These are phyloP conservation scores for Nibea coibor DNA, from an alignment of 2,113 vertebrate genomes.

Conservation along the genomic window DNA sequence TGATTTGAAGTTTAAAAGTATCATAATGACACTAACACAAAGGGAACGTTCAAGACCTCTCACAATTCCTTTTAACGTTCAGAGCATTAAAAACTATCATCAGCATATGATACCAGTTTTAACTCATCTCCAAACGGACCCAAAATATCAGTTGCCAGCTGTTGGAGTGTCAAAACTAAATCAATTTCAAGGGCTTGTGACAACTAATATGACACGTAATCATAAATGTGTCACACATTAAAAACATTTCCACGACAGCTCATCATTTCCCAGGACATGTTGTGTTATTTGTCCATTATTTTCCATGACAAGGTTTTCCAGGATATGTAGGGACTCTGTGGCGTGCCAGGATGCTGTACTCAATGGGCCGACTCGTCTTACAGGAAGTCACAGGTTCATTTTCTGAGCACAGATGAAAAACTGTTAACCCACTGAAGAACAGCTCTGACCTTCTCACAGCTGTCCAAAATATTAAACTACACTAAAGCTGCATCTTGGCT, in stretches of 20 bases:
- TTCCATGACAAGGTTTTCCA: background rate
- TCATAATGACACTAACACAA: background rate
- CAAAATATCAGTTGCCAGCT: background rate
- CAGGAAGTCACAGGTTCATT: conserved; percentile 6
- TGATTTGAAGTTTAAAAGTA: background rate
- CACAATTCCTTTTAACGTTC: background rate
- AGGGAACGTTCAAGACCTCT: background rate
- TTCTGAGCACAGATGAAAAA: background rate
- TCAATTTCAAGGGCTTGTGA: background rate
- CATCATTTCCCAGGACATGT: background rate
- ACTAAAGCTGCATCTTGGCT: background rate
- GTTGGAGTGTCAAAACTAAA: background rate
- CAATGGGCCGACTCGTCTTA: background rate
- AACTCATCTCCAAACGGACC: background rate
- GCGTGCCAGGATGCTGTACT: background rate
- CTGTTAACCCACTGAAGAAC: background rate
- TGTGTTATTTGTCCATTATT: background rate
- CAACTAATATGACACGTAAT: background rate
- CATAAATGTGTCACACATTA: background rate
- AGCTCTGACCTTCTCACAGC: conserved; percentile 9
- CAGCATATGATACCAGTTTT: background rate
- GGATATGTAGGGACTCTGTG: background rate
- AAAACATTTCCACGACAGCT: background rate
- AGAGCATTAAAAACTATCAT: conserved; percentile 4
- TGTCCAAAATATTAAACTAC: background rate